Evolutionary conservation across 2,113 vertebrate genomes (phyloP), one percentile per base, ranked within the genome.

Genomic region (Spheniscus mendiculus): DNA sequence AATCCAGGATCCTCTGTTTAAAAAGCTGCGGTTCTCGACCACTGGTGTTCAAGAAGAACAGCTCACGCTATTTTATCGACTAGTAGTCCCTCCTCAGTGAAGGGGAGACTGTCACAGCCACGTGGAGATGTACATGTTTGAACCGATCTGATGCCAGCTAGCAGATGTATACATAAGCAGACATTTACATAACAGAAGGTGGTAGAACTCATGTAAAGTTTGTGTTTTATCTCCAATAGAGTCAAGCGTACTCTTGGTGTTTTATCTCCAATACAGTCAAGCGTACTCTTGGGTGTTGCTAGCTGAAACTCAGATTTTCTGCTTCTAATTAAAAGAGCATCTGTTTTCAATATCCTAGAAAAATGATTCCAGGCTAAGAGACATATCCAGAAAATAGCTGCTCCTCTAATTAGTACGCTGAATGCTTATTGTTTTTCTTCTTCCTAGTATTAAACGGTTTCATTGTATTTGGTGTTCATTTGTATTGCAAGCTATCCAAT

Each of bases 301-400:
- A 70, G 92, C 92, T 53, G 50, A 90, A 95, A 92, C 49, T 89
- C 76, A 52, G 47, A 81, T 90, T 89, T 93, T 97, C 59, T 94
- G 67, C 76, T 94, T 93, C 85, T 97, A 94, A 97, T 97, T 96
- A 97, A 97, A 97, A 95, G 76, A 94, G 74, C 93, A 97, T 94
- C 93, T 97, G 95, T 94, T 97, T 96, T 96, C 79, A 86, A 67
- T 78, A 92, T 67, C 47, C 38, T 87, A 74, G 42, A 93, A 88
- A 95, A 97, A 94, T 73, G 0, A 93, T 94, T 88, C 71, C 38
- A 90, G 63, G n/a, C 58, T 83, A 83, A 42, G 21, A 94, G 67
- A 90, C 25, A 13, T 18, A 91, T 22, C 67, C 32, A 94, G 78
- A 95, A 93, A 89, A 89, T 90, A 96, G 79, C 83, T 92, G 62